Base-by-base conservation (phyloP, 2,888 invertebrate genomes). In the Caradrina clavipalpis region DNA sequence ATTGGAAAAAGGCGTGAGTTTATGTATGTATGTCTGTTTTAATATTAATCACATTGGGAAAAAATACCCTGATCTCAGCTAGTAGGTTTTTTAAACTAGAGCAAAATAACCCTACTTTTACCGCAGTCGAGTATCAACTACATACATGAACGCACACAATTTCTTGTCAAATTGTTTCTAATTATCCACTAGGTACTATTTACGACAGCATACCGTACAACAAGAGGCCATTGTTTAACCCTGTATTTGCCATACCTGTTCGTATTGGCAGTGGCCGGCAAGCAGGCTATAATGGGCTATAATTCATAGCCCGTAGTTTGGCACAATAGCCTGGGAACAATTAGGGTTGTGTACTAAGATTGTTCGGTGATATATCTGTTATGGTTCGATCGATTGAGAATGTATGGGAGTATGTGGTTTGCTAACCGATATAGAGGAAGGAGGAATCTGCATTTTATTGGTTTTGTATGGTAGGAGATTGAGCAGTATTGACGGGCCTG, bases 241-340 rank as follows among this genome's bases (percentile, higher is more conserved):
- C 61, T 47, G 17, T 68, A 76, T 76, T 73, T 68, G 73, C 76
- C 60, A 76, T 76, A 76, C 76, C 76, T 76, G 76, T 6, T 45
- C 35, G 55, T 63, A 76, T 76, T 73, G 76, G 77, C 76, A 73
- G 50, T 59, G 73, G 31, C 53, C 64, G 22, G 68, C 73, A 73
- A 73, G 69, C 77, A 73, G 76, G 15, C 69, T 55, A 61, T 77
- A 77, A 77, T 77, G 77, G 76, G 58, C 61, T 1, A 77, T 77
- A 77, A 77, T 73, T 77, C 73, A 77, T 77, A 69, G 57, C 4
- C 47, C 11, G 39, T 60, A 76, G 73, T 68, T 77, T 77, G 76
- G 76, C 76, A 77, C 76, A 77, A 77, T 77, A 31, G 76, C 60
- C 22, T 50, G 63, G n/a, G 76, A 77, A 77, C 76, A 77, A 77